Conservation (phyloP, 2,113 vertebrate genomes). For the Oryzias celebensis region DNA sequence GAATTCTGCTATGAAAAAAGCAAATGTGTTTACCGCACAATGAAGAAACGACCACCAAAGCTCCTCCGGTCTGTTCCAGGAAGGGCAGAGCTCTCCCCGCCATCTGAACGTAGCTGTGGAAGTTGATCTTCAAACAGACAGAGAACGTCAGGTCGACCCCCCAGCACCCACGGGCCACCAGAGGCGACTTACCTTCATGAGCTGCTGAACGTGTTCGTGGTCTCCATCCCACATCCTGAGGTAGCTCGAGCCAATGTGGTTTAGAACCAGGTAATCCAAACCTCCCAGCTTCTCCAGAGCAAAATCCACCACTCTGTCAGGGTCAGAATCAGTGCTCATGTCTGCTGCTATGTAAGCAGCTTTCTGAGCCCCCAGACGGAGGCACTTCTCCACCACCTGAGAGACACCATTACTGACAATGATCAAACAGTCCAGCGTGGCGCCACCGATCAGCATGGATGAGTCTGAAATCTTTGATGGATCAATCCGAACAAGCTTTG, state of each 20-base stretch:
- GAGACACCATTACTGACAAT: not conserved
- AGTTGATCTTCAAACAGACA: constrained; percentile 82
- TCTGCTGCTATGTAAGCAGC: constrained; percentile 81
- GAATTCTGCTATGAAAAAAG: too few species aligned
- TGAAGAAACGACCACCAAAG: constrained; percentile 85
- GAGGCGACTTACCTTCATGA: constrained; percentile 80
- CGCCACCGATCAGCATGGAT: not conserved
- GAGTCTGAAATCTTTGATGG: not conserved
- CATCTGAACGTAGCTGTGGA: constrained; percentile 85
- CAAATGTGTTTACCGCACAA: constrained; percentile 74
- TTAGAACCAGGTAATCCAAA: constrained; percentile 85
- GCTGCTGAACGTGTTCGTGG: constrained; percentile 75
- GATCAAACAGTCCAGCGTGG: not conserved
- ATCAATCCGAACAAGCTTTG: too few species aligned
- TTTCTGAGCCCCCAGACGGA: constrained; percentile 81
- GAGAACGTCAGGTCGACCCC: constrained; percentile 6
- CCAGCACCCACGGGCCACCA: not conserved
- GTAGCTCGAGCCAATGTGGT: constrained; percentile 78
- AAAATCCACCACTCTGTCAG: constrained; percentile 79
- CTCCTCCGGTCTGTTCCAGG: constrained; percentile 80
- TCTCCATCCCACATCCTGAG: constrained; percentile 80
- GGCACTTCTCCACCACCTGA: constrained; percentile 84
- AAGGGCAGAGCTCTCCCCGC: constrained; percentile 77
- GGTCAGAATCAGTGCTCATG: constrained; percentile 79
- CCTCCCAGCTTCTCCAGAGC: constrained; percentile 83